Conservation (phyloP, 1,140 invertebrate genomes). For the Dendroctonus valens region DNA sequence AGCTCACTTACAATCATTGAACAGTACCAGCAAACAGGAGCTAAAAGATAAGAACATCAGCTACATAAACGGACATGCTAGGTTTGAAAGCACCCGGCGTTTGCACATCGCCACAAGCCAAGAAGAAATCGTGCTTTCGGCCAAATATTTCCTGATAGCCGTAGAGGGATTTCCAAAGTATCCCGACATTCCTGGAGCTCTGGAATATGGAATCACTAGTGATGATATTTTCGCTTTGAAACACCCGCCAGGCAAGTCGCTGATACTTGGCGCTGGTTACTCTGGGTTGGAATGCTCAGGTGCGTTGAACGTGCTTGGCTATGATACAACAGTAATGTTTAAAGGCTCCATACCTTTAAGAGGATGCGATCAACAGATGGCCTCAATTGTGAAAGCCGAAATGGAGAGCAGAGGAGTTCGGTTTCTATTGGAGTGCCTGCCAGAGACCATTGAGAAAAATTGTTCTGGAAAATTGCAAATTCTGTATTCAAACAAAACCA, state of each 20-base stretch:
- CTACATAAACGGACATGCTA: slow-evolving; percentile 87
- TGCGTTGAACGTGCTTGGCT: slow-evolving; percentile 86
- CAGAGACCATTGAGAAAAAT: slow-evolving; percentile 71
- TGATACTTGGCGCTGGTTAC: slow-evolving; percentile 92
- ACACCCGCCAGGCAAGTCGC: slow-evolving; percentile 87
- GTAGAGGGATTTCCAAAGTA: slow-evolving; percentile 88
- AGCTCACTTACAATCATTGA: slow-evolving; percentile 88
- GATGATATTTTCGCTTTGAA: slow-evolving; percentile 95
- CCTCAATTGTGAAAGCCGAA: slow-evolving; percentile 74
- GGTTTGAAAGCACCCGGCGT: slow-evolving; percentile 80
- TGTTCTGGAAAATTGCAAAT: slow-evolving; percentile 67
- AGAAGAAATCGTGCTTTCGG: slow-evolving; percentile 71
- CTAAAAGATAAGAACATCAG: slow-evolving; percentile 86
- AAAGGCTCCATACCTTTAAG: slow-evolving; percentile 88
- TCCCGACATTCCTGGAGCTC: slow-evolving; percentile 82
- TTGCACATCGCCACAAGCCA: slow-evolving; percentile 74
- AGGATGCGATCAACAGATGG: slow-evolving; percentile 98
- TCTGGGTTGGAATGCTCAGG: slow-evolving; percentile 95
- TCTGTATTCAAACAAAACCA: slow-evolving; percentile 58
- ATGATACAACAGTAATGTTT: slow-evolving; percentile 87
- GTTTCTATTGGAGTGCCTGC: slow-evolving; percentile 74
- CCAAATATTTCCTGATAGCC: slow-evolving; percentile 85
- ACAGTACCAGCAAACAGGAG: slow-evolving; percentile 87
- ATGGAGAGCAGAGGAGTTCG: slow-evolving; percentile 83
- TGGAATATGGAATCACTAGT: slow-evolving; percentile 89